Base-by-base conservation (phyloP, 2,888 invertebrate species). In the Agrilus mali region DNA sequence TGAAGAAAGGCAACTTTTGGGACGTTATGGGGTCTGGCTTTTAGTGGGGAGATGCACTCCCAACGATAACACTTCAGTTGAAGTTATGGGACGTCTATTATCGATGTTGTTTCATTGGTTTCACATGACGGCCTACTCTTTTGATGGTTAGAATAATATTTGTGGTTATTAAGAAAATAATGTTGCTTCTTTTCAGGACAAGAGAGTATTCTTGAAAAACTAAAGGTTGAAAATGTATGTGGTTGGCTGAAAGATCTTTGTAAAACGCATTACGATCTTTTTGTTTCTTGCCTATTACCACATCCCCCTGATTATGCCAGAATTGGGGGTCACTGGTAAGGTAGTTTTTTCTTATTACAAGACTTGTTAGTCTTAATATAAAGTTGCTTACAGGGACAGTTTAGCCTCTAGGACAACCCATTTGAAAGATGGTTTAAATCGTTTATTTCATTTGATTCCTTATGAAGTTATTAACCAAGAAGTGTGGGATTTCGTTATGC, bases 31-130 rank as follows among this genome's bases (percentile, higher is more conserved):
- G 1, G 92, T 97, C 42, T 97, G 97, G 95, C 70, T 98, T 52
- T 76, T 98, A 61, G 93, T 96, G 36, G 95, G 95, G 10, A 77
- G 96, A 48, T 96, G 88, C 61, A 81, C 84, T 12, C 87, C 88
- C 0, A 80, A 78, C 50, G 74, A 82, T 17, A 82, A 83, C 57
- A 83, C 85, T 1, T 82, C 84, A 0, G 75, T 79, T 45, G 85
- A 86, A 65, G 76, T 84, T 42, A 72, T 97, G 40, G 96, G 96
- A 7, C 76, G 96, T 48, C 75, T 99, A 55, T 74, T 98, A 40
- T 89, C 94, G 27, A 95, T 96, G 77, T 75, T 98, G 50, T 98
- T 97, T 69, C 95, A 97, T 66, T 98, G 98, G 98, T 99, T 97
- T 72, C 92, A 97, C 68, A 87, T 94, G 56, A 98, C 97, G 13